Conservation (phyloP, 2,888 invertebrate genomes). For the Lasioglossum calceatum region DNA sequence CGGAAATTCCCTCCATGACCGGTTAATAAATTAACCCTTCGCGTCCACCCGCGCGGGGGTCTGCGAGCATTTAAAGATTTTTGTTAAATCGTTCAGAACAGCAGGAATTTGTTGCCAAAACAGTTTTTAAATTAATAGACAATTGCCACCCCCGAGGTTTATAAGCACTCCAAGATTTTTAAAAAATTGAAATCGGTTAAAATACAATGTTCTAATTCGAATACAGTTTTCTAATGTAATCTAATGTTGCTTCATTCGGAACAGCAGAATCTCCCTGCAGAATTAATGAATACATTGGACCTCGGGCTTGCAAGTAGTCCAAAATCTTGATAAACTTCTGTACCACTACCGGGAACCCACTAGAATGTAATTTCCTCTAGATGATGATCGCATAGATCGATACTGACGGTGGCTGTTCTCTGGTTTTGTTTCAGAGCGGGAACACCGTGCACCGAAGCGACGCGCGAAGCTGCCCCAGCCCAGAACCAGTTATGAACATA, state of each 20-base stretch:
- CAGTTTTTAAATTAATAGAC: neutral
- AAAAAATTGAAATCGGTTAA: neutral
- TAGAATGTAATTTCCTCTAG: neutral
- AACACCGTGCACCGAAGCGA: conserved; percentile 69
- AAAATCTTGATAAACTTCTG: neutral
- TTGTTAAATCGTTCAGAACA: neutral
- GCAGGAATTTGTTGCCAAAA: neutral
- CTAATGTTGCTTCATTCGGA: neutral
- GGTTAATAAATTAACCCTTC: neutral
- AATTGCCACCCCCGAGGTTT: neutral
- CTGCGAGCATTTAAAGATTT: neutral
- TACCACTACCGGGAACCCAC: neutral
- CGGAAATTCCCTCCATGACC: neutral
- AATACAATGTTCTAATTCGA: no score
- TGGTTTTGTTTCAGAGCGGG: conserved; percentile 74
- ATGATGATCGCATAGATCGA: neutral
- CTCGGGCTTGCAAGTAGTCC: neutral
- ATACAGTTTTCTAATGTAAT: neutral
- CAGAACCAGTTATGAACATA: conserved; percentile 78
- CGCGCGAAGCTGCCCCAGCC: conserved; percentile 74
- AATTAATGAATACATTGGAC: neutral
- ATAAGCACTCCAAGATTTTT: no score
- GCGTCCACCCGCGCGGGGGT: neutral
- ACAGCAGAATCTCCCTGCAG: no score
- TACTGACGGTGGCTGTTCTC: conserved; percentile 2